Conservation (phyloP, 2,888 invertebrate genomes). For the Cephus pygmeus region DNA sequence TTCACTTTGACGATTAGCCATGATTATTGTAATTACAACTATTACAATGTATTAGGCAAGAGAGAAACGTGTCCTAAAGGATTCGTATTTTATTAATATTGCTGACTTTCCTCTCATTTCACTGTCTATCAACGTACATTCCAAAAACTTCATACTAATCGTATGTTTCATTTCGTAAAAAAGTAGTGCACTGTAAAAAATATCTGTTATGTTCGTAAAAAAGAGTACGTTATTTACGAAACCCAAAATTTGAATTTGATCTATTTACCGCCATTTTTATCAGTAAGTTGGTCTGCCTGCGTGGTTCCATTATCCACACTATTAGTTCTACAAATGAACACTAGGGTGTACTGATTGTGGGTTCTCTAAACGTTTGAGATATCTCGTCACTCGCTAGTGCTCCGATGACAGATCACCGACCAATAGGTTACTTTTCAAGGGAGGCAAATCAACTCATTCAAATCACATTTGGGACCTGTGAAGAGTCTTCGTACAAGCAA, state of each 20-base stretch:
- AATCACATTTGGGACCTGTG: background rate
- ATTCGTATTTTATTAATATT: background rate
- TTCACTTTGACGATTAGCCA: background rate
- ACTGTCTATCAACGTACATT: background rate
- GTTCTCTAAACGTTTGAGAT: conserved; percentile 13
- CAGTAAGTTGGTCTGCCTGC: conserved; percentile 29
- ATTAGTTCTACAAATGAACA: conserved; percentile 37
- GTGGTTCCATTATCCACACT: conserved; percentile 1
- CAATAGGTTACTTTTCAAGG: background rate
- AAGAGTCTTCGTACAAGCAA: background rate
- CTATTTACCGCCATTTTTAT: background rate
- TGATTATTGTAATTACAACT: background rate
- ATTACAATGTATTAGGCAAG: background rate
- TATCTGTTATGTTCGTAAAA: background rate
- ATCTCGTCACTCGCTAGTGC: background rate
- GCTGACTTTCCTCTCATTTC: background rate
- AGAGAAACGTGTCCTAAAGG: background rate
- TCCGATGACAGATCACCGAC: conserved; percentile 2
- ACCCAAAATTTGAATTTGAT: background rate
- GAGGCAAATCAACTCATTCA: background rate
- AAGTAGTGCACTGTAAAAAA: background rate
- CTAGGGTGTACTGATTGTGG: conserved; percentile 35
- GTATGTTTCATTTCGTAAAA: background rate
- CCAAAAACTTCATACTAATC: background rate
- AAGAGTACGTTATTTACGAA: background rate